Conservation (phyloP, 2,888 invertebrate genomes). For the Mesoligia furuncula region DNA sequence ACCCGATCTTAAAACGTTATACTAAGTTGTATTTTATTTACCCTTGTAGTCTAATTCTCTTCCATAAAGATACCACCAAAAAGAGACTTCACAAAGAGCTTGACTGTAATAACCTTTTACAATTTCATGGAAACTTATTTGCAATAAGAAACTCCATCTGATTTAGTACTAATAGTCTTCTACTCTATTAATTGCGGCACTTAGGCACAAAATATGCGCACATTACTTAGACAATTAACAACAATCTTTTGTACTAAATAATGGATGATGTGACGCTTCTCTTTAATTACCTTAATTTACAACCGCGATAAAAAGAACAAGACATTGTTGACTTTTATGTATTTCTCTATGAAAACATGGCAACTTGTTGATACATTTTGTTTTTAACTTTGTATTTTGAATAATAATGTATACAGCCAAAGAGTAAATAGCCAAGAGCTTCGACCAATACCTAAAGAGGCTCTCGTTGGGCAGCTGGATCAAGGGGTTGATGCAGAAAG, state of each 20-base stretch:
- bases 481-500: too few relatives aligned
- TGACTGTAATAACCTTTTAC: not conserved
- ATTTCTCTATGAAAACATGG: not conserved
- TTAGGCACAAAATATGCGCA: constrained; percentile 26
- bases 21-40: not conserved
- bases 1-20: too few relatives aligned
- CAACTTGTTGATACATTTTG: constrained; percentile 28
- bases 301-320: constrained; percentile 20
- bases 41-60: not conserved
- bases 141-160: constrained; percentile 15
- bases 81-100: not conserved
- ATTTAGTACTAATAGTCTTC: constrained; percentile 21
- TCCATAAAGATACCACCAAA: not conserved
- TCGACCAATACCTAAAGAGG: too few relatives aligned
- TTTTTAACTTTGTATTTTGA: constrained; percentile 16
- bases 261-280: constrained; percentile 29
- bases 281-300: constrained; percentile 36
- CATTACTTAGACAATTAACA: constrained; percentile 36
- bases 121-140: constrained; percentile 29
- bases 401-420: too few relatives aligned
- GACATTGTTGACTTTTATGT: constrained; percentile 32
- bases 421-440: too few relatives aligned
- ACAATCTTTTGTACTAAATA: constrained; percentile 35
- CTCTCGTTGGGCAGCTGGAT: too few relatives aligned
- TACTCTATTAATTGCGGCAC: constrained; percentile 43